phyloP scores from a whole-genome alignment of 2,113 vertebrate genomes.

The Perca schrenkii region DNA sequence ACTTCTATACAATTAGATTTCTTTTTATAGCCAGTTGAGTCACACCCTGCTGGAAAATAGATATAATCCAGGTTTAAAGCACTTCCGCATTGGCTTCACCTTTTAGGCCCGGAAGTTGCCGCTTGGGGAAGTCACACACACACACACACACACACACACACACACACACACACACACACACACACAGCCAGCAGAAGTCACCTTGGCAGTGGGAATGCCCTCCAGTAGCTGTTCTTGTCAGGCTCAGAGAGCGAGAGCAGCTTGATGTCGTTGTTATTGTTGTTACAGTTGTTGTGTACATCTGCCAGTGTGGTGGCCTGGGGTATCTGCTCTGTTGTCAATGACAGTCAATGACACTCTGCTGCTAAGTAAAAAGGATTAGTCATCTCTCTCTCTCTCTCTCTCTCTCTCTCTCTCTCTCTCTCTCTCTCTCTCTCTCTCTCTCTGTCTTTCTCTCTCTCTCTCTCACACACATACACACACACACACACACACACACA shows the following conservation, averaged over 20 bases:
- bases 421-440: background rate
- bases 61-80: too few species aligned
- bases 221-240: constrained; percentile 57
- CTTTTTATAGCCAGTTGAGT: too few species aligned
- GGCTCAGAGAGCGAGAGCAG: constrained; percentile 49
- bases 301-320: constrained; percentile 39
- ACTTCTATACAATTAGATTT: too few species aligned
- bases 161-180: constrained; percentile 2
- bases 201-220: constrained; percentile 61
- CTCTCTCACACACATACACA: background rate
- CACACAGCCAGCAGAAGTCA: constrained; percentile 47
- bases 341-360: constrained; percentile 70
- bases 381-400: constrained; percentile 4
- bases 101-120: too few species aligned
- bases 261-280: constrained; percentile 58
- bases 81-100: too few species aligned
- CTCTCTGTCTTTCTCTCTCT: too few species aligned
- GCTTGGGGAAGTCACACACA: too few species aligned
- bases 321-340: constrained; percentile 56
- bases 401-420: background rate
- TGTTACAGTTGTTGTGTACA: constrained; percentile 60
- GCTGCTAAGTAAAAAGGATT: constrained; percentile 47
- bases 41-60: too few species aligned
- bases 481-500: constrained; percentile 3
- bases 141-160: constrained; percentile 1